Evolutionary conservation across 2,113 vertebrate species (phyloP), one percentile per base, ranked within the genome.

Genomic region (Neodontobutis hainanensis): DNA sequence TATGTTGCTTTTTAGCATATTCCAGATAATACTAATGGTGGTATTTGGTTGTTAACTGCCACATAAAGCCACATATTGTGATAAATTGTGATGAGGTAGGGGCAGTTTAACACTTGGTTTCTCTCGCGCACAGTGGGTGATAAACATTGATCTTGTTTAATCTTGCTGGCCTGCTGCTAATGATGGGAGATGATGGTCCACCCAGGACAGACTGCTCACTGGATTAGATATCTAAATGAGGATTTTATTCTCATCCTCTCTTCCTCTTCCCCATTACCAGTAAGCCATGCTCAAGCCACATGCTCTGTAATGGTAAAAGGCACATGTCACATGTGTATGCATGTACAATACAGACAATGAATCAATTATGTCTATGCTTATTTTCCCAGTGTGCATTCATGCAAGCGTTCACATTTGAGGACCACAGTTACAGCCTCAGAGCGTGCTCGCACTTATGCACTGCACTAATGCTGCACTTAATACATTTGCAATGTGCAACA

Each of bases 141-240:
- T 83, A 81, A 86, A 83, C 85, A 82, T 83, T 88, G 88, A 90
- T 88, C 87, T 87, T 75, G 70, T 81, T 89, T 91, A 90, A 91
- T 91, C 87, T 91, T 79, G 75, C 87, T 42, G 87, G 74, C 80
- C 80, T 77, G 73, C 83, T 81, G 83, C 80, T 90, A 89, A 90
- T 91, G 84, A 88, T 51, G 50, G 80, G 85, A 85, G 86, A 91
- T 87, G 90, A 89, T 87, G 86, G 75, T 85, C 72, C 70, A 68
- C 79, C 71, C 73, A 78, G 87, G 71, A 83, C 85, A 86, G 81
- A 78, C 81, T 75, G 86, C 76, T 87, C 81, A 53, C 76, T 67
- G 87, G 90, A 91, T 90, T 91, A 90, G 82, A 86, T 78, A 67
- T 86, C 81, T 82, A 88, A 90, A 89, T 89, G 86, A 88, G 84